Evolutionary conservation across 2,113 vertebrate genomes (phyloP), one percentile per base, ranked within the genome.

Genomic region (Narcine bancroftii): DNA sequence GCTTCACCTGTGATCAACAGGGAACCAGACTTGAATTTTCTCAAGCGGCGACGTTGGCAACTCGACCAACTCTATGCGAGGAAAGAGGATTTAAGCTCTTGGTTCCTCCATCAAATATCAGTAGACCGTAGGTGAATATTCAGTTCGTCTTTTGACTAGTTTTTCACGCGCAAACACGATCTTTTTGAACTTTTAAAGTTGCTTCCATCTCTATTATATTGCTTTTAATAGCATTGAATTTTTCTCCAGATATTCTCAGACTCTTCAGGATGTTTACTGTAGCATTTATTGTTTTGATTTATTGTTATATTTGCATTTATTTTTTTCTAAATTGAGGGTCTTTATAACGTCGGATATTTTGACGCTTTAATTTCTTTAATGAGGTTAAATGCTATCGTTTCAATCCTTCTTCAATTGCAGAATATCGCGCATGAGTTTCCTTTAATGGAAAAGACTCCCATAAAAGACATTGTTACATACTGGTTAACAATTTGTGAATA

Each of bases 101-200:
- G 81, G 81, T 87, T 60, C n/a, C 81, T 17, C 1, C 81, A 53
- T 26, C 26, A 60, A 53, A 36, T 85, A 56, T 85, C 53, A 56
- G 33, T 60, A 63, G 15, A 87, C 66, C 26, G 39, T 65, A 36
- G 60, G 10, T 71, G 26, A 91, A 91, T 69, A 45, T 45, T 91
- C 36, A 87, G 36, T 91, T 29, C 45, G 56, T 13, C 63, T 91
- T 91, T 69, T 66, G 65, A 39, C 7, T 39, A 21, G 36, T 29
- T 91, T 26, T 91, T 91, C 56, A 29, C 4, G 10, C 21, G 24
- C 39, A 91, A 33, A 63, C 36, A 19, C 5, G 24, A 36, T 69
- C 66, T 69, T 66, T 85, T 47, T 91, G 71, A 66, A 91, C 63
- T 91, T 66, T 69, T 65, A 91, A 91, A 91, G 89, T 91, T 63